phyloP scores from a whole-genome alignment of 30 jellyfish, hydroid and myxozoan genomes.

The Mastigias papua region DNA sequence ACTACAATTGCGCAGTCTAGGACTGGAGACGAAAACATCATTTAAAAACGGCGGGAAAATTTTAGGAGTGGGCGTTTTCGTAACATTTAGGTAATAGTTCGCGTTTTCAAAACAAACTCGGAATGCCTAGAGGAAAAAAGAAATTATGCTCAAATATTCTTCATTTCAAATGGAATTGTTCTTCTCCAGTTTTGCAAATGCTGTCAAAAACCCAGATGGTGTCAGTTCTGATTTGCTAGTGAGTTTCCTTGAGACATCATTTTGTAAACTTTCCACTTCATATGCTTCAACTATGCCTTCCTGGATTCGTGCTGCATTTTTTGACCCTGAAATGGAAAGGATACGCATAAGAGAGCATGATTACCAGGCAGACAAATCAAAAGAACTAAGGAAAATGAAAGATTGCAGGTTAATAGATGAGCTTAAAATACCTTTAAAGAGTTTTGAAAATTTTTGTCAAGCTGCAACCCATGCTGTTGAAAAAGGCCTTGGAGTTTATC shows the following conservation, averaged over 20 bases:
- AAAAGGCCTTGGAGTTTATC: conserved; percentile 11
- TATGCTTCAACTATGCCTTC: conserved; percentile 17
- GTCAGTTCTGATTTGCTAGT: not conserved
- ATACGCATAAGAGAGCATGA: conserved; percentile 13
- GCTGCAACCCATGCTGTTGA: conserved; percentile 31
- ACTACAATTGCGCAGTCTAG: not conserved
- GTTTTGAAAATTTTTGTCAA: conserved; percentile 9
- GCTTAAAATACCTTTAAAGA: conserved; percentile 8
- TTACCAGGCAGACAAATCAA: not conserved
- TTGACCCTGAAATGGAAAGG: conserved; percentile 49
- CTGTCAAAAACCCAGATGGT: not conserved
- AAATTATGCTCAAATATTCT: conserved; percentile 7
- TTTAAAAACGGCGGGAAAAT: conserved; percentile 8
- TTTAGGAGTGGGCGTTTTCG: conserved; percentile 8
- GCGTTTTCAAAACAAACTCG: conserved; percentile 13
- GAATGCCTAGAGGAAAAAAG: conserved; percentile 20
- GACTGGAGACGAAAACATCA: not conserved
- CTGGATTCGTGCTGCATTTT: conserved; percentile 30
- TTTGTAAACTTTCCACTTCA: not conserved
- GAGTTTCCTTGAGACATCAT: not conserved
- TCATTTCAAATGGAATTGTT: conserved; percentile 13
- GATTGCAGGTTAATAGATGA: conserved; percentile 44
- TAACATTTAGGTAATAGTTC: not conserved
- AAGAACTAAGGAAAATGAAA: conserved; percentile 19
- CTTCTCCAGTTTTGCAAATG: conserved; percentile 10